Evolutionary conservation across 2,113 vertebrate genomes (phyloP), one percentile per base, ranked within the genome.

Genomic region (Gadus macrocephalus): DNA sequence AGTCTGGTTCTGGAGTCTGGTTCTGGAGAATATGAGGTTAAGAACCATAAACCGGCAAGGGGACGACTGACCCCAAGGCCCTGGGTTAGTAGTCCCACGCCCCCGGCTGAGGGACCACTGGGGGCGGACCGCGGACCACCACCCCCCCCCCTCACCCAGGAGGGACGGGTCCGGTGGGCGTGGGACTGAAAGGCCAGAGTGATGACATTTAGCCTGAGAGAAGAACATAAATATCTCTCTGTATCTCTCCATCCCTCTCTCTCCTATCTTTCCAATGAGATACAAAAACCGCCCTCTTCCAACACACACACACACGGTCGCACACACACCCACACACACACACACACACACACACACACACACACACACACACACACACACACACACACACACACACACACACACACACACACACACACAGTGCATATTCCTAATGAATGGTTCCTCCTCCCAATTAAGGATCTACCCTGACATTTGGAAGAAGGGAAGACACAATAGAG

Each of bases 121-220:
- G 42, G 7, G 42, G 42, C 31, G 22, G 22, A 1, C 22, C 22
- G 2, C 22, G 2, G 22, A 25, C 1, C 22, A 25, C 22, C 22
- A n/a, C 22, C 22, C 22, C 22, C 22, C 22, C 22, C 22, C 22
- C 22, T 25, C 22, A 2, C 7, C 42, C 42, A 49, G 42, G 12
- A 49, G 42, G 15, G 56, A n/a, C 4, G 11, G 4, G n/a, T 17
- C 53, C 2, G 7, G 42, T 25, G 66, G 19, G 66, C 12, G 12
- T 19, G 42, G 19, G 67, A 72, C 68, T 72, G 66, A 64, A 68
- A 71, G 69, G 77, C 67, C 42, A 75, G 69, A 79, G 78, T 64
- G 59, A 62, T 81, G 77, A 83, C 80, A 85, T 79, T 80, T 72
- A 83, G 28, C 72, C 79, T 71, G 70, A 71, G 74, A 67, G 61